Evolutionary conservation across 2,888 invertebrate species (phyloP), one percentile per base, ranked within the genome.

Genomic region (Marronus borbonicus): DNA sequence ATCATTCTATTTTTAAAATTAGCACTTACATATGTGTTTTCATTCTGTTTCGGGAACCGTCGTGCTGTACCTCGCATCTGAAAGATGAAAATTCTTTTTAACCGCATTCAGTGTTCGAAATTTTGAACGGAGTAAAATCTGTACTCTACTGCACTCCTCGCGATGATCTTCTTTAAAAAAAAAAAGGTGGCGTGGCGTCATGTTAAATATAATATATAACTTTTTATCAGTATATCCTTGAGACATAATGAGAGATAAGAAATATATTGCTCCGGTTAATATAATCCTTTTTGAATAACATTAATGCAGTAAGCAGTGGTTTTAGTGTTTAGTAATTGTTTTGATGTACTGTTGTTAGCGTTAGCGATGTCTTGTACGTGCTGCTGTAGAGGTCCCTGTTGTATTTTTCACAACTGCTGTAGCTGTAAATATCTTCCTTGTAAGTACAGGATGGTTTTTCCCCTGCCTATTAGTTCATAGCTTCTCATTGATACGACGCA

Each of bases 361-460:
- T 72, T 76, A 72, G 79, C 39, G 65, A 79, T 79, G 79, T 76
- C 70, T 79, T 79, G 79, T 65, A 76, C 64, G 44, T 79, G 79
- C 52, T 79, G 79, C 62, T 79, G 79, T 76, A 79, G 79, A 72
- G 79, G 79, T 64, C 79, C 79, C 10, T 79, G 79, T 65, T 79
- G 79, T 60, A 79, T 79, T 58, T 79, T 79, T 66, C 79, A 79
- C 70, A 79, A 79, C 58, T 79, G 79, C 55, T 79, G 79, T 76
- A 79, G 79, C 76, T 79, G 79, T 65, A 79, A 79, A 76, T 79
- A 79, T 50, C 60, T 79, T n/a, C 79, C 79, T 52, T 79, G 79
- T 79, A 76, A 79, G 79, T 79, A 44, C 44, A 44, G 44, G 12
- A 44, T 44, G 12, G 60, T 17, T 60, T 60, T 60, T 60, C 60